Evolutionary conservation across 2,113 vertebrate species (phyloP), one percentile per base, ranked within the genome.

Genomic region (Regulus satrapa): DNA sequence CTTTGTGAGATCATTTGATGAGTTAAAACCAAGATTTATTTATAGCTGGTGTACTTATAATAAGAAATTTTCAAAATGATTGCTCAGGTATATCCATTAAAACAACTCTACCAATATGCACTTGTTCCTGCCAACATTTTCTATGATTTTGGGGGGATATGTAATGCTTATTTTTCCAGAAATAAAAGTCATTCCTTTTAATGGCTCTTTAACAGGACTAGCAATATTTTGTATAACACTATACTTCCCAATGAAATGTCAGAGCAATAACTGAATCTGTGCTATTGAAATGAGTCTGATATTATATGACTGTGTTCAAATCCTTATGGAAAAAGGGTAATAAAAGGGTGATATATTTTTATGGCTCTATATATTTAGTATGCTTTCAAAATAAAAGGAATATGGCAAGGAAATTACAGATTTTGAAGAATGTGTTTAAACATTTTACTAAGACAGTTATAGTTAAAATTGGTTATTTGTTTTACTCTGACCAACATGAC

Each of bases 351-450:
- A 62, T 51, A 79, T 25, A 18, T 74, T 36, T 90, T 91, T 32
- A 69, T 69, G 29, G n/a, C 76, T 38, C 45, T 83, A 25, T 77
- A 76, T 67, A 51, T 83, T 78, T 12, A 36, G 51, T 41, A 86
- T 92, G 48, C 46, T 86, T 80, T 89, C 78, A 87, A 85, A 94
- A 89, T 56, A 81, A 68, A 49, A 48, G 73, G 54, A 89, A 92
- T 54, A 62, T 16, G 25, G 31, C 64, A 89, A 63, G n/a, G 49
- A 82, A 61, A 86, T 21, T 54, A 66, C 49, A 43, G 36, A 34
- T 49, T 88, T 96, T 48, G 54, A 68, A 96, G 28, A 90, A 91
- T 5, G 20, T 40, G 82, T 13, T 88, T 91, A 95, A 92, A 38
- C 6, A 56, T 85, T 93, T 95, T 49, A 55, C 45, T 82, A 85